Percentiles rank a stretch among this genome's conserved stretches.
These are phyloP conservation scores for Antheraea yamamai DNA, from an alignment of 2,888 invertebrate genomes.

Conservation along the genomic window DNA sequence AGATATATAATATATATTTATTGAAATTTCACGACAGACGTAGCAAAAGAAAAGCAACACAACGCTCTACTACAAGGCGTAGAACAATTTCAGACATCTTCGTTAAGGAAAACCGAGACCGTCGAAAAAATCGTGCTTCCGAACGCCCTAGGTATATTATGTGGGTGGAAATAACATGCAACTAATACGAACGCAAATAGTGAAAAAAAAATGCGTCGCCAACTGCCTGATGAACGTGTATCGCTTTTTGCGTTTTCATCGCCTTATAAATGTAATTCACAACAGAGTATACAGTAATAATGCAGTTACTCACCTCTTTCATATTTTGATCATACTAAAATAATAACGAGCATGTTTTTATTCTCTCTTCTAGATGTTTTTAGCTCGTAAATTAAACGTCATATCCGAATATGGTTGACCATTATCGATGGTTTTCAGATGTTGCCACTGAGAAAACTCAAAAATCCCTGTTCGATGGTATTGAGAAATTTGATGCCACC, in stretches of 20 bases:
- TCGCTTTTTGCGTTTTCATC: slow-evolving; percentile 40
- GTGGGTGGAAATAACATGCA: slow-evolving; percentile 44
- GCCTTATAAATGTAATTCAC: slow-evolving; percentile 21
- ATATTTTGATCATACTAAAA: slow-evolving; percentile 34
- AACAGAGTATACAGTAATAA: neutral
- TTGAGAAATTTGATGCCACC: slow-evolving; percentile 91
- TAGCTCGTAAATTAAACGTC: neutral
- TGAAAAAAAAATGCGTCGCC: slow-evolving; percentile 27
- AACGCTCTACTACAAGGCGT: slow-evolving; percentile 89
- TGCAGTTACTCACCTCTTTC: slow-evolving; percentile 14
- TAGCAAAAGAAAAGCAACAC: slow-evolving; percentile 88
- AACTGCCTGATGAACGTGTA: slow-evolving; percentile 34
- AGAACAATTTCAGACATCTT: slow-evolving; percentile 88
- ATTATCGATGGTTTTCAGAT: slow-evolving; percentile 83
- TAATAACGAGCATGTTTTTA: slow-evolving; percentile 56
- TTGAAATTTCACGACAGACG: slow-evolving; percentile 76
- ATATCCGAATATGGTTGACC: neutral
- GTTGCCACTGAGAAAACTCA: slow-evolving; percentile 93
- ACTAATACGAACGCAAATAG: slow-evolving; percentile 31
- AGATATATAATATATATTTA: neutral
- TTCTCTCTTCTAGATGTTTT: slow-evolving; percentile 38
- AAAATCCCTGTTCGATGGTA: slow-evolving; percentile 92
- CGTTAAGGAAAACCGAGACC: slow-evolving; percentile 89
- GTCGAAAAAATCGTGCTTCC: slow-evolving; percentile 92
- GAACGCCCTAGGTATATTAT: slow-evolving; percentile 88